Conservation (phyloP, 92 coral and sea anemone species). For the Parazoanthus swiftii region DNA sequence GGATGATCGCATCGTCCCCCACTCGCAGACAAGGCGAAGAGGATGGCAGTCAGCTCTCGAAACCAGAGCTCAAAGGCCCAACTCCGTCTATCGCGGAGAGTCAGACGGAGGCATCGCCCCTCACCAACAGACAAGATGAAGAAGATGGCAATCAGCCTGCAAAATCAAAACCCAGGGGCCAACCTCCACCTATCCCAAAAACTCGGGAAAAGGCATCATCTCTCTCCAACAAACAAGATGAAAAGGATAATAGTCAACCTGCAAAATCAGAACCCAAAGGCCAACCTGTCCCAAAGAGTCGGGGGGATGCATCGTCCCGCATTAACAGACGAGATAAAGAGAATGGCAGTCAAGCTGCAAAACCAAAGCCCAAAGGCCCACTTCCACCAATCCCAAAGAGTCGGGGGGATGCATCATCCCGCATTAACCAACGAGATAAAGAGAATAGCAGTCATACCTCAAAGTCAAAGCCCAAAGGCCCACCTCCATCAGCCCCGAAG, state of each 20-base stretch:
- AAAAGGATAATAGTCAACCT: not conserved
- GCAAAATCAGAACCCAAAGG: not conserved
- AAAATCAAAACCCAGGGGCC: not conserved
- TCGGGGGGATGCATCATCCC: not conserved
- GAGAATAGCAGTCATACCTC: too few relatives aligned
- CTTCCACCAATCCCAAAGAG: not conserved
- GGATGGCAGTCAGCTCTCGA: not conserved
- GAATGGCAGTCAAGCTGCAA: not conserved
- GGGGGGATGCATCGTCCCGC: too few relatives aligned
- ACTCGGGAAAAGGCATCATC: too few relatives aligned
- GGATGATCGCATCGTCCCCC: not conserved
- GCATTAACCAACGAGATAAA: too few relatives aligned
- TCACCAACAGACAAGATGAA: too few relatives aligned
- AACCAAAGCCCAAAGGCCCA: not conserved
- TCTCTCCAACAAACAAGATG: too few relatives aligned
- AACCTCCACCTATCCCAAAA: not conserved
- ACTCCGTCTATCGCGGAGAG: not conserved
- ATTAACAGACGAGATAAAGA: too few relatives aligned
- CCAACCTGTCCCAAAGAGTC: not conserved
- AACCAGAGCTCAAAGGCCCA: not conserved
- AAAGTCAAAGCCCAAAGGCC: not conserved
- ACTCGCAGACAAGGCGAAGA: too few relatives aligned
- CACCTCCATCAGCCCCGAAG: not conserved
- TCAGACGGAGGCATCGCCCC: too few relatives aligned
- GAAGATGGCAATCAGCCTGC: not conserved